Evolutionary conservation across 2,888 invertebrate species (phyloP).

Genomic region (Epirrita christyi): DNA sequence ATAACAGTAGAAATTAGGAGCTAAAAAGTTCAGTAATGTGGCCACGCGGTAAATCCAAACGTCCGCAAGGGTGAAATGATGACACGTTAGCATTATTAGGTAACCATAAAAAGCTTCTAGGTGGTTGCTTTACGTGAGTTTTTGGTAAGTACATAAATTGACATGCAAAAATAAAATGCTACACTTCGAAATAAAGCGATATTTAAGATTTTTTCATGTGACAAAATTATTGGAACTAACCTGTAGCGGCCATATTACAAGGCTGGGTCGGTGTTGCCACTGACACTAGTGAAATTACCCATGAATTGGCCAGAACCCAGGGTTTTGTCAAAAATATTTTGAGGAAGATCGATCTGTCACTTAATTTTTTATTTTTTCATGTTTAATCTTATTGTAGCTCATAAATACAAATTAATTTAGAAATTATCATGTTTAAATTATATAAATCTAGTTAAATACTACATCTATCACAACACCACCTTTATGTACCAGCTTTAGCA

Average conservation of each 20-base stretch:
- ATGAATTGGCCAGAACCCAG: conserved; percentile 32
- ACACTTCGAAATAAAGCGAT: conserved; percentile 43
- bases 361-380: too few relatives aligned
- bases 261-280: conserved; percentile 82
- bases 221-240: conserved; percentile 86
- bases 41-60: conserved; percentile 85
- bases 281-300: conserved; percentile 44
- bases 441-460: too few relatives aligned
- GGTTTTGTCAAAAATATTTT: background rate
- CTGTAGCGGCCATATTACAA: conserved; percentile 90
- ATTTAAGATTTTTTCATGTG: conserved; percentile 72
- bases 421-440: too few relatives aligned
- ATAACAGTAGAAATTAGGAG: conserved; percentile 48
- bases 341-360: too few relatives aligned
- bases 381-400: too few relatives aligned
- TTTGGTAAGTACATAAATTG: conserved; percentile 46
- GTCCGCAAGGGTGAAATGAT: conserved; percentile 81
- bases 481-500: too few relatives aligned
- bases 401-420: too few relatives aligned
- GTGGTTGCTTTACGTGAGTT: conserved; percentile 36
- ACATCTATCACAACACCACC: too few relatives aligned
- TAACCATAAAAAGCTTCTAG: conserved; percentile 52
- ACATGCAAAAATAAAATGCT: conserved; percentile 45
- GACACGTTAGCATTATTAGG: conserved; percentile 83
- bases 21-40: conserved; percentile 69